Evolutionary conservation across 1,140 invertebrate species (phyloP).

Genomic region (Drosophila aff.): DNA sequence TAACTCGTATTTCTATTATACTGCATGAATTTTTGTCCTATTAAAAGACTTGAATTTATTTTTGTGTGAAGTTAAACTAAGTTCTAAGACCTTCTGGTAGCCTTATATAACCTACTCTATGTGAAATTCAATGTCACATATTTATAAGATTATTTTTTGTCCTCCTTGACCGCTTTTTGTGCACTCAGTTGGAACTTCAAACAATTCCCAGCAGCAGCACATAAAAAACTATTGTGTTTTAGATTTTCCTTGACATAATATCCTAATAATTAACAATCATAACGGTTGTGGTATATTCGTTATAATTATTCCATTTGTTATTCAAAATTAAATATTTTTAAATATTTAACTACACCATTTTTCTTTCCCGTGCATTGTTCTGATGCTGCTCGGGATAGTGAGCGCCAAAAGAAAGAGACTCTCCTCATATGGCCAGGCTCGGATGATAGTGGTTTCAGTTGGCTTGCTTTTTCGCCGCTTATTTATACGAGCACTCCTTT

Average conservation of each 20-base stretch:
- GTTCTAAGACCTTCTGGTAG: neutral
- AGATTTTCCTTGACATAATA: neutral
- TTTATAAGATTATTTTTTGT: neutral
- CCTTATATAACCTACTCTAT: neutral
- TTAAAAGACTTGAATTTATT: neutral
- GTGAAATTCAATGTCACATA: neutral
- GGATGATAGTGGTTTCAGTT: constrained; percentile 29
- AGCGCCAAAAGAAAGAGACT: constrained; percentile 36
- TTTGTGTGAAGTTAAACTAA: neutral
- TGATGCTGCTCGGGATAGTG: constrained; percentile 54
- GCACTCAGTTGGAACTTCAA: constrained; percentile 57
- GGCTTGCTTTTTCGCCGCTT: constrained; percentile 38
- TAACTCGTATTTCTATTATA: neutral
- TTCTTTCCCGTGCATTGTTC: constrained; percentile 29
- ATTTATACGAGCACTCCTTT: constrained; percentile 42
- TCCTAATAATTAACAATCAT: neutral
- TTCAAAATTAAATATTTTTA: neutral
- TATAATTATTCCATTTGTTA: neutral
- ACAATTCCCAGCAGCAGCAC: neutral
- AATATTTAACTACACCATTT: neutral
- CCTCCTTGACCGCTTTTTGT: constrained; percentile 8
- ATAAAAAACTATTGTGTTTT: neutral
- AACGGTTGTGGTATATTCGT: neutral
- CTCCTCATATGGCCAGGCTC: constrained; percentile 64
- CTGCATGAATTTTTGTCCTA: too few species aligned